Conservation (phyloP, 2,113 vertebrate genomes). For the Gallinago jamesoni region DNA sequence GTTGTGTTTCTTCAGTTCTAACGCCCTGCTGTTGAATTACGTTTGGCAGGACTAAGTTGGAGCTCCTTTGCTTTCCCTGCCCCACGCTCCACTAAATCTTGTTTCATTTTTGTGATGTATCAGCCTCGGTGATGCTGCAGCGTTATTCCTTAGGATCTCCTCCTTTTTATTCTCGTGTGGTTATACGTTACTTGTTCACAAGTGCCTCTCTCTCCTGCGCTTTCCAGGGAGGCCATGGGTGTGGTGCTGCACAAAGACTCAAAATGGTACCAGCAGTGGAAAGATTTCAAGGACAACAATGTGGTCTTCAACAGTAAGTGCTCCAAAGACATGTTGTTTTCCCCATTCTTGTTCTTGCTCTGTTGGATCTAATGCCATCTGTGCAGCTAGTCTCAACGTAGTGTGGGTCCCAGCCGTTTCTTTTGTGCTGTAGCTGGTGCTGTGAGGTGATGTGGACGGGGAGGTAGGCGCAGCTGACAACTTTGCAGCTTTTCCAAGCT, state of each 20-base stretch:
- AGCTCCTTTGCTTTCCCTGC: neutral
- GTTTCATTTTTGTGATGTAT: neutral
- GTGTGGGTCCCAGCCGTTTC: neutral
- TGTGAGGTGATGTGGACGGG: neutral
- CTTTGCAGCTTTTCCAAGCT: neutral
- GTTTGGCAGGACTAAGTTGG: neutral
- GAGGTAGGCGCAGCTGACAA: neutral
- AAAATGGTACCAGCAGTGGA: slow-evolving; percentile 98
- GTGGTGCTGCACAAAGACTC: slow-evolving; percentile 97
- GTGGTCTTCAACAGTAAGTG: slow-evolving; percentile 93
- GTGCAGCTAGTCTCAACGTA: neutral
- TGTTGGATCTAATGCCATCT: neutral
- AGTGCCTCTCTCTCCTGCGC: neutral
- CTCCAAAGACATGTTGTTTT: neutral
- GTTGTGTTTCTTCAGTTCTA: neutral
- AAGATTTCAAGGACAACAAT: slow-evolving; percentile 98
- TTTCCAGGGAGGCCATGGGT: slow-evolving; percentile 88
- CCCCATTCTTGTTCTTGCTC: neutral
- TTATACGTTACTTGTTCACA: neutral
- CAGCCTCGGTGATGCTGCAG: neutral
- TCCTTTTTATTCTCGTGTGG: neutral
- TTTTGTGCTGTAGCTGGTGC: neutral
- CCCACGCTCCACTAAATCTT: neutral
- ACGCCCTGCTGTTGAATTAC: accelerated
- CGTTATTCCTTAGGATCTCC: neutral